phyloP scores from a whole-genome alignment of 2,113 vertebrate genomes.

The Martes martes region DNA sequence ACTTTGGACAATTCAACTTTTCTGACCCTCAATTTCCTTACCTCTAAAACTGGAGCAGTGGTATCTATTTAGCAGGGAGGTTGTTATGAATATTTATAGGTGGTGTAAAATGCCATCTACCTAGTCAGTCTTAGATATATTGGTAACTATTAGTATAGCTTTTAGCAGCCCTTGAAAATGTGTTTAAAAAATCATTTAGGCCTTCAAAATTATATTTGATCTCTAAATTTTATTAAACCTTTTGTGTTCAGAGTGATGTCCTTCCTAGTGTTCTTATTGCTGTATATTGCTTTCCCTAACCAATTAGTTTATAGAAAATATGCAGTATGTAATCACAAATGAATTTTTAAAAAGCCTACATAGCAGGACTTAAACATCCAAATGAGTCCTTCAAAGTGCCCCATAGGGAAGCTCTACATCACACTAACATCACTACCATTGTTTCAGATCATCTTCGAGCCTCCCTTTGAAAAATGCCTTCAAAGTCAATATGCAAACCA shows the following conservation, averaged over 20 bases:
- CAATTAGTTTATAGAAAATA: conserved; percentile 60
- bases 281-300: conserved; percentile 28
- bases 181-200: conserved; percentile 44
- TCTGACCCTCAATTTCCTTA: conserved; percentile 27
- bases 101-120: conserved; percentile 26
- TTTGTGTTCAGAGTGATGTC: not conserved
- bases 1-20: conserved; percentile 22
- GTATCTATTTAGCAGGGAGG: not conserved
- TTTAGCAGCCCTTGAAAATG: conserved; percentile 50
- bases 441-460: conserved; percentile 22
- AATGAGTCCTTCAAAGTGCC: conserved; percentile 29
- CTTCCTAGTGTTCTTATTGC: conserved; percentile 12
- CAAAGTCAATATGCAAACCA: conserved; percentile 19
- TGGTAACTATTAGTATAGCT: conserved; percentile 30
- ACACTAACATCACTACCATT: conserved; percentile 2
- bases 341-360: conserved; percentile 52
- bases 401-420: conserved; percentile 40
- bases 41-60: conserved; percentile 5
- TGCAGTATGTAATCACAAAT: conserved; percentile 50
- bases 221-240: conserved; percentile 54
- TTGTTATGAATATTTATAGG: conserved; percentile 19
- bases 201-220: conserved; percentile 50
- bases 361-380: conserved; percentile 35
- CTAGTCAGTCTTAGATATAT: conserved; percentile 39
- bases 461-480: conserved; percentile 51